Conservation (phyloP, 2,888 invertebrate species). For the Creontiades dilutus region DNA sequence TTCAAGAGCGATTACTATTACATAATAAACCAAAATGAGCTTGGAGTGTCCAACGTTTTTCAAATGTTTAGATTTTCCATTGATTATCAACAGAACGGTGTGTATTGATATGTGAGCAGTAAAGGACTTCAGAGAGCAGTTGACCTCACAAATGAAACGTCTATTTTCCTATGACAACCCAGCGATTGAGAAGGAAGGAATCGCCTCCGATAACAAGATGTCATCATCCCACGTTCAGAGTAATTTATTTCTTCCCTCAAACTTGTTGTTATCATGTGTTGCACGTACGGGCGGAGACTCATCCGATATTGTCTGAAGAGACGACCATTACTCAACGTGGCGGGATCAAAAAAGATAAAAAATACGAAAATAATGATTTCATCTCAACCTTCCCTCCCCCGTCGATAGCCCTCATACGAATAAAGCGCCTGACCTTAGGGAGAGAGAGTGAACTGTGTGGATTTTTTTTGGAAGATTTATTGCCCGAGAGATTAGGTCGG, state of each 20-base stretch:
- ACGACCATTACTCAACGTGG: conserved; percentile 69
- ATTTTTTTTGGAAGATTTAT: conserved; percentile 28
- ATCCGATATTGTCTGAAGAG: conserved; percentile 65
- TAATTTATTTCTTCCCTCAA: conserved; percentile 54
- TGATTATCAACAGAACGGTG: too few species aligned
- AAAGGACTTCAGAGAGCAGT: too few species aligned
- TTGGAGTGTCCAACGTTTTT: too few species aligned
- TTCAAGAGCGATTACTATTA: too few species aligned
- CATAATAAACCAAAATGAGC: too few species aligned
- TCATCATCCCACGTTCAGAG: conserved; percentile 39
- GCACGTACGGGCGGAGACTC: conserved; percentile 60
- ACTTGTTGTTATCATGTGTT: conserved; percentile 68
- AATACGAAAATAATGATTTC: conserved; percentile 71
- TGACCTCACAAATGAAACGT: too few species aligned
- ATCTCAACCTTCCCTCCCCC: conserved; percentile 27
- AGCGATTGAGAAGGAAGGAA: not conserved
- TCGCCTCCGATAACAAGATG: conserved; percentile 50
- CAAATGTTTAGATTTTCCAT: too few species aligned
- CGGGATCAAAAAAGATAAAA: conserved; percentile 63
- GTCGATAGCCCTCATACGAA: conserved; percentile 26
- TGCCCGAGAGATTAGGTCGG: not conserved
- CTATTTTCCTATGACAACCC: not conserved
- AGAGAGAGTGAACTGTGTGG: conserved; percentile 1
- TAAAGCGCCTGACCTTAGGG: conserved; percentile 19
- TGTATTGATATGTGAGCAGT: too few species aligned